Percentiles rank a stretch among this genome's conserved stretches.
phyloP scores from a whole-genome alignment of 2,113 vertebrate genomes.

The cattle (Bos taurus) region ARS-UCD2.0 NC_037340.1:58607501-58608000 shows the following conservation, averaged over 20 bases:
- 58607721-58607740: rapidly evolving
- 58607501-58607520: rapidly evolving
- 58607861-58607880: not conserved
- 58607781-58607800: rapidly evolving
- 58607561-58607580: not conserved
- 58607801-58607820: rapidly evolving
- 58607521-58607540: not conserved
- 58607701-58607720: not conserved
- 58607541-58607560: not conserved
- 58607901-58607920: rapidly evolving
- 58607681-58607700: rapidly evolving
- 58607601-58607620: not conserved
- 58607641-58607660: rapidly evolving
- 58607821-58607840: not conserved
- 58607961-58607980: rapidly evolving
- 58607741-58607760: no score
- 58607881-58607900: not conserved
- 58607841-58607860: not conserved
- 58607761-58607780: rapidly evolving
- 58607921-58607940: rapidly evolving
- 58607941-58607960: not conserved
- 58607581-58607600: not conserved
- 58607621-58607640: not conserved
- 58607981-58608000: not conserved
- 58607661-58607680: not conserved